phyloP scores from a whole-genome alignment of 2,797 vertebrate genomes.

The Urosaurus nigricauda region DNA sequence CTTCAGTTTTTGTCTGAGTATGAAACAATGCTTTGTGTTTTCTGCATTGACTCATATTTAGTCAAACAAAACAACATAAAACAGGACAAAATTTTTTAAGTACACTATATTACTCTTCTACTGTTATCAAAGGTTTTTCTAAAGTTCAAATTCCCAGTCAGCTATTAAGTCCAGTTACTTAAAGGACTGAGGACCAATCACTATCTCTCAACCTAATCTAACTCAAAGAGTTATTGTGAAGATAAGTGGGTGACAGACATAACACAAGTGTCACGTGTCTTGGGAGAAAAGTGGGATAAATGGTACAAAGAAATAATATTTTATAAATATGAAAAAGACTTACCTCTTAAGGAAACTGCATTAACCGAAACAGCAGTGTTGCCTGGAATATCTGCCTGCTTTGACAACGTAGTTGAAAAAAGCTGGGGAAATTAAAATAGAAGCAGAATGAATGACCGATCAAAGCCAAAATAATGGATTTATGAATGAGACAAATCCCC shows the following conservation, averaged over 20 bases:
- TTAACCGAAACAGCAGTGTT: not conserved
- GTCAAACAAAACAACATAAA: not conserved
- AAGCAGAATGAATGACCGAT: not conserved
- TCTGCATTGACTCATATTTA: not conserved
- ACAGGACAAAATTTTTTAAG: not conserved
- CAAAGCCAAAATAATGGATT: not conserved
- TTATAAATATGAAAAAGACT: not conserved
- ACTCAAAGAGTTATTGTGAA: not conserved
- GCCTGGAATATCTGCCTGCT: not conserved
- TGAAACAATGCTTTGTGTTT: not conserved
- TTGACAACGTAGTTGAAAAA: not conserved
- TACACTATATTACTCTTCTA: not conserved
- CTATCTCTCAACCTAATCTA: not conserved
- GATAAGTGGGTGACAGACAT: not conserved
- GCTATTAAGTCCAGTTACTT: not conserved
- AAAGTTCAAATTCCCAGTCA: not conserved
- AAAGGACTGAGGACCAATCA: not conserved
- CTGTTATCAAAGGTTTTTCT: not conserved
- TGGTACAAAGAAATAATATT: not conserved
- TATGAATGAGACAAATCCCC: not conserved
- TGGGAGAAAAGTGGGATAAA: not conserved
- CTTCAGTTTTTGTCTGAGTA: no score
- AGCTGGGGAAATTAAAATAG: conserved; percentile 20
- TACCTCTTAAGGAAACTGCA: not conserved
- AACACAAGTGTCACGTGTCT: no score